These are phyloP conservation scores for Lasaia peninsularis DNA, from an alignment of 1,140 invertebrate species.

Conservation along the genomic window DNA sequence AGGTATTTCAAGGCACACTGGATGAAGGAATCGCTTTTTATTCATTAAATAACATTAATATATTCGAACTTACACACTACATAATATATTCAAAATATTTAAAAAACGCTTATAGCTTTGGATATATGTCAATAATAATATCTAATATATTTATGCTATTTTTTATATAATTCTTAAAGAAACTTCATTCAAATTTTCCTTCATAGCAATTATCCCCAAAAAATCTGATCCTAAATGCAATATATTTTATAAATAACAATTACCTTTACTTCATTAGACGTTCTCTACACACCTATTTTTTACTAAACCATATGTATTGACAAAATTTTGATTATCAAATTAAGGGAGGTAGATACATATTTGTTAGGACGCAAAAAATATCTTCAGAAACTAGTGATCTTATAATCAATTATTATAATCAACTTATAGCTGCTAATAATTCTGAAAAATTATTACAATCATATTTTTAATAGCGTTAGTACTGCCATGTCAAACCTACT, in stretches of 20 bases:
- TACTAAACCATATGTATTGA: too few relatives aligned
- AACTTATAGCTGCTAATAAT: too few relatives aligned
- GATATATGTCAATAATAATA: not conserved
- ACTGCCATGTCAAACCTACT: not conserved
- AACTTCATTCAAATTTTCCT: not conserved
- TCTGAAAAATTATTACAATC: too few relatives aligned
- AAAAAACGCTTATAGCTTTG: not conserved
- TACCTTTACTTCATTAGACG: not conserved
- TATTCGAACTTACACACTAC: not conserved
- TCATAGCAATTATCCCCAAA: not conserved
- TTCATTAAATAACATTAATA: constrained; percentile 7
- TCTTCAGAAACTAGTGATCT: too few relatives aligned
- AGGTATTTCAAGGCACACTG: constrained; percentile 9
- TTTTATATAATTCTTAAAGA: not conserved
- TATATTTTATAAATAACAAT: not conserved
- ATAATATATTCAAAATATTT: not conserved
- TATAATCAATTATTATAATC: too few relatives aligned
- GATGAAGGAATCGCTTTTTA: constrained; percentile 2
- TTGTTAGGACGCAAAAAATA: too few relatives aligned
- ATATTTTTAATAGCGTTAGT: not conserved
- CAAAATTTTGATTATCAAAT: too few relatives aligned
- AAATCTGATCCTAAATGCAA: constrained; percentile 6
- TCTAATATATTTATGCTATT: not conserved
- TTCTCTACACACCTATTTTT: not conserved
- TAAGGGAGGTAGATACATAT: too few relatives aligned